phyloP scores from a whole-genome alignment of 1,140 invertebrate species.

The Pantala flavescens region DNA sequence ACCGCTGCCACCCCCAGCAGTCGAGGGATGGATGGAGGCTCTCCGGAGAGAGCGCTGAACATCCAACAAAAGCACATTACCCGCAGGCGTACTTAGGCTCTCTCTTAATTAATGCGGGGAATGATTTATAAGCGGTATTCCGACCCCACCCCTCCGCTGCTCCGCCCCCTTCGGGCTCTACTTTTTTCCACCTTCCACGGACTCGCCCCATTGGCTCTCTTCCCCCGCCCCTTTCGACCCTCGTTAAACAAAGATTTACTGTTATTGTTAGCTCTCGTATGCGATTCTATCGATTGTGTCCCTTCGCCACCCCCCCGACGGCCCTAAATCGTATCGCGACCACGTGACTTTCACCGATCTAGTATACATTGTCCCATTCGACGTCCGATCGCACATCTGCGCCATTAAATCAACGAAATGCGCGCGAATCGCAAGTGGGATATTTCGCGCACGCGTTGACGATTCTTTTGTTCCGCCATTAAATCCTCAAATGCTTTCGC shows the following conservation, averaged over 20 bases:
- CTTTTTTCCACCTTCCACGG: background rate
- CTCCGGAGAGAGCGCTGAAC: background rate
- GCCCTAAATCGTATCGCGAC: too few relatives aligned
- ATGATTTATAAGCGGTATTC: background rate
- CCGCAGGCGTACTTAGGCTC: background rate
- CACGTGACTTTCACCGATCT: too few relatives aligned
- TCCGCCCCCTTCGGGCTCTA: background rate
- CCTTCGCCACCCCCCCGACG: too few relatives aligned
- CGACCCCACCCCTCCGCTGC: background rate
- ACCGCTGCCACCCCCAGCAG: background rate
- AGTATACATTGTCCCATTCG: too few relatives aligned
- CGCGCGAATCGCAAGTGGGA: too few relatives aligned
- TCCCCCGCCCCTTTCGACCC: background rate
- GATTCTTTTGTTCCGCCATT: too few relatives aligned
- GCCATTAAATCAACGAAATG: too few relatives aligned
- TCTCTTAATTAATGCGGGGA: conserved; percentile 9
- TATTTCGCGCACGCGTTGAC: too few relatives aligned
- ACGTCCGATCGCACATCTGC: too few relatives aligned
- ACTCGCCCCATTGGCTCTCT: background rate
- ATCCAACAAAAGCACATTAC: background rate
- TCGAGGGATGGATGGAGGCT: background rate
- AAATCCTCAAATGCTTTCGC: too few relatives aligned
- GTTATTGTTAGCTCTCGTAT: background rate
- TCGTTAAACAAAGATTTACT: conserved; percentile 10
- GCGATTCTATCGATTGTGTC: too few relatives aligned